These are phyloP conservation scores for Epinephelus lanceolatus DNA, from an alignment of 2,113 vertebrate species.

Conservation along the genomic window DNA sequence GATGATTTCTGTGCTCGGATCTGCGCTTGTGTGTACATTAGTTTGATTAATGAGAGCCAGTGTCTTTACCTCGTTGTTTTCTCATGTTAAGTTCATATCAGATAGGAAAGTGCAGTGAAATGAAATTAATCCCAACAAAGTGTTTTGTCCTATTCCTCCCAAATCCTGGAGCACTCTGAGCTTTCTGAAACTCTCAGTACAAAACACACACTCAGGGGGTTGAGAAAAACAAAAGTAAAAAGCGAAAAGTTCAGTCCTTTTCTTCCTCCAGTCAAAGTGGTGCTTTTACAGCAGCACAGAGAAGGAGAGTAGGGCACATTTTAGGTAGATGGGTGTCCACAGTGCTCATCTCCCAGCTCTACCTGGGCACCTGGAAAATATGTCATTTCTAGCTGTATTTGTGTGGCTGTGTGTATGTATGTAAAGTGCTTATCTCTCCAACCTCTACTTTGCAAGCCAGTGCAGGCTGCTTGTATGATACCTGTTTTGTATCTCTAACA, in stretches of 20 bases:
- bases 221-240: not conserved
- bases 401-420: not conserved
- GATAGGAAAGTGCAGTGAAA: not conserved
- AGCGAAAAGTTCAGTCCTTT: not conserved
- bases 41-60: no score
- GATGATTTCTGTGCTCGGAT: no score
- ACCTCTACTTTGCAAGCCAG: not conserved
- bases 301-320: not conserved
- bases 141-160: not conserved
- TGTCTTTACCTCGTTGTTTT: not conserved
- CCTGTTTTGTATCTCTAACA: not conserved
- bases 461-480: not conserved
- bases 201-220: not conserved
- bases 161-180: constrained; percentile 18
- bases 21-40: no score
- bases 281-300: constrained; percentile 39
- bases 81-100: not conserved
- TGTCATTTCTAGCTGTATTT: constrained; percentile 6
- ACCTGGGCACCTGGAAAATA: constrained; percentile 27
- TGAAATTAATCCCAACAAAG: not conserved
- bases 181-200: constrained; percentile 14
- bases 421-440: not conserved
- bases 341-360: not conserved
- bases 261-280: constrained; percentile 20
- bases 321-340: constrained; percentile 3